Evolutionary conservation across 2,113 vertebrate genomes (phyloP).

Genomic region (Scomber colias): DNA sequence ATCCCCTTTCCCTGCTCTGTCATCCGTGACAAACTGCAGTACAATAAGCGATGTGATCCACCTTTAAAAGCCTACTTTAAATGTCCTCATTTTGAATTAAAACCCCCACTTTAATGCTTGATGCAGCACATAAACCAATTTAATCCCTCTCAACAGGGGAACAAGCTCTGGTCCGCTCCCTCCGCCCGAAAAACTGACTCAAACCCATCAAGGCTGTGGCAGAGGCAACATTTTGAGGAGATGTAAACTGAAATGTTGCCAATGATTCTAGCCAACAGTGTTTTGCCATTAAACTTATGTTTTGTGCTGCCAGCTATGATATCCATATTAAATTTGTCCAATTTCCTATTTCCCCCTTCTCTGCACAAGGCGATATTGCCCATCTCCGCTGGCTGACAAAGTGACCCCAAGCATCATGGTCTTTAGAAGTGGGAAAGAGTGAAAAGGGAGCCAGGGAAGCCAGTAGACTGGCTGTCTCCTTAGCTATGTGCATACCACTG

Average conservation of each 20-base stretch:
- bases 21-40: not conserved
- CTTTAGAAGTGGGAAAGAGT: conserved; percentile 54
- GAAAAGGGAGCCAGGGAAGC: conserved; percentile 52
- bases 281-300: conserved; percentile 35
- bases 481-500: conserved; percentile 71
- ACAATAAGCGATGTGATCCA: not conserved
- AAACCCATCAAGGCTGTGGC: conserved; percentile 18
- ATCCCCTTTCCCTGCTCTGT: not conserved
- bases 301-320: conserved; percentile 20
- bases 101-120: conserved; percentile 9
- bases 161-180: not conserved
- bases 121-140: conserved; percentile 28
- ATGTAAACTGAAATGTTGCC: conserved; percentile 13
- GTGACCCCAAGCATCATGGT: conserved; percentile 52
- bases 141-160: conserved; percentile 10
- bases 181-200: conserved; percentile 30
- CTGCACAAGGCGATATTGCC: conserved; percentile 23
- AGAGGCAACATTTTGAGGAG: conserved; percentile 4
- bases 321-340: conserved; percentile 39
- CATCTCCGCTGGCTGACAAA: conserved; percentile 48
- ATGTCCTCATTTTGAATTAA: not conserved
- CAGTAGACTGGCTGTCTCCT: conserved; percentile 79
- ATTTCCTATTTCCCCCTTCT: conserved; percentile 8
- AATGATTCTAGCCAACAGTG: conserved; percentile 3
- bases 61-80: not conserved